Percentiles rank a stretch among this genome's conserved stretches.
These are phyloP conservation scores for Scyliorhinus canicula DNA, from an alignment of 2,797 vertebrate species.

Conservation along the genomic window DNA sequence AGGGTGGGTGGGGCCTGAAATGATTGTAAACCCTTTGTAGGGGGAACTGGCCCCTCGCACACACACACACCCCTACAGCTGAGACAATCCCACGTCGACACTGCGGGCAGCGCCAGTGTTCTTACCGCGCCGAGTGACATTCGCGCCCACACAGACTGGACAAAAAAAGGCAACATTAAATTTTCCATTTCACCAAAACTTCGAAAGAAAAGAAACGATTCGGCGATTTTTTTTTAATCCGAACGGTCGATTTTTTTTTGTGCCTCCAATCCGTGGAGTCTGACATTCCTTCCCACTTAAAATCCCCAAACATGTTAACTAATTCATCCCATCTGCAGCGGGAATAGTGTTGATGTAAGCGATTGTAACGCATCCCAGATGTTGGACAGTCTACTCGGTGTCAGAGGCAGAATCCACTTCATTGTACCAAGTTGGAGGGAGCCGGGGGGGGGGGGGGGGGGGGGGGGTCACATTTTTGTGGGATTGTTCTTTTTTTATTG, in stretches of 20 bases:
- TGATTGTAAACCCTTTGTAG: neutral
- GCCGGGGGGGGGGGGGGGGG: no score
- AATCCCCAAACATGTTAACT: conserved; percentile 27
- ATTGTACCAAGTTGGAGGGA: neutral
- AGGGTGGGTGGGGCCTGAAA: neutral
- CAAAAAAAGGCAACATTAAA: neutral
- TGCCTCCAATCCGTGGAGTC: neutral
- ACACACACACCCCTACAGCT: no score
- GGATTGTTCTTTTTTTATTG: neutral
- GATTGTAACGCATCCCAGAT: conserved; percentile 23
- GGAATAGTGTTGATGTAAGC: conserved; percentile 35
- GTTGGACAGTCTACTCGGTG: neutral
- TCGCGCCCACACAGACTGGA: no score
- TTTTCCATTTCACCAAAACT: neutral
- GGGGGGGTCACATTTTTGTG: no score
- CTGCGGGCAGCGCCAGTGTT: no score
- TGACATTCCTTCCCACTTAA: neutral
- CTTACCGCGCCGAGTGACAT: neutral
- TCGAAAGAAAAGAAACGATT: neutral
- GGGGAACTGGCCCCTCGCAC: no score
- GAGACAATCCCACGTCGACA: neutral
- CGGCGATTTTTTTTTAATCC: neutral
- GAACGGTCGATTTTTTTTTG: neutral
- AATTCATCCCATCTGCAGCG: conserved; percentile 34
- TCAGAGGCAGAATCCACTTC: neutral